Conservation (phyloP, 2,113 vertebrate genomes). For the Pelecanoides urinatrix region DNA sequence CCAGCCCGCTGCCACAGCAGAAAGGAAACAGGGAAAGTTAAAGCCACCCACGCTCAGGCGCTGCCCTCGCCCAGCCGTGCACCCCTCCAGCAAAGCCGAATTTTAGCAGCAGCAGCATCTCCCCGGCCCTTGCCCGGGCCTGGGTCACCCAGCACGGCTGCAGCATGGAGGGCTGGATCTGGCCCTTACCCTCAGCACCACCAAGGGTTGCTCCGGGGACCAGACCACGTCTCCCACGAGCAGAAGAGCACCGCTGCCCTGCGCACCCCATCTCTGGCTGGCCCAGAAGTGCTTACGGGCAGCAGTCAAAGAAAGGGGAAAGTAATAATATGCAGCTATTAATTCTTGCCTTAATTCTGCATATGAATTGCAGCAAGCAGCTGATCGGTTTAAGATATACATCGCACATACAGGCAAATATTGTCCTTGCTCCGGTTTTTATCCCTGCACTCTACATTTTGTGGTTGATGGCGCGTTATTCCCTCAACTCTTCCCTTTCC, state of each 20-base stretch:
- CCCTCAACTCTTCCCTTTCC: background rate
- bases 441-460: background rate
- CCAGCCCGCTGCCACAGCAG: background rate
- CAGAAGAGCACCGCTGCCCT: background rate
- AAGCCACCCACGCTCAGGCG: conserved; percentile 2
- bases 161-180: background rate
- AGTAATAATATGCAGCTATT: background rate
- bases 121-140: background rate
- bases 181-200: background rate
- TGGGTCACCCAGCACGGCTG: rapidly evolving
- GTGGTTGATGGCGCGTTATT: background rate
- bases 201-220: background rate
- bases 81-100: background rate
- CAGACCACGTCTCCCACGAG: background rate
- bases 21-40: conserved; percentile 71
- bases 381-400: rapidly evolving
- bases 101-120: background rate
- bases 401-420: background rate
- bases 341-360: background rate
- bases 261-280: background rate
- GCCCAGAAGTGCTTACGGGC: background rate
- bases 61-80: background rate
- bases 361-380: background rate
- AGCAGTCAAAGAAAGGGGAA: background rate
- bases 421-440: background rate